Percentiles rank a stretch among this genome's conserved stretches.
Evolutionary conservation across 1,140 invertebrate genomes (phyloP).

Genomic region (Scaptomyza hsui): DNA sequence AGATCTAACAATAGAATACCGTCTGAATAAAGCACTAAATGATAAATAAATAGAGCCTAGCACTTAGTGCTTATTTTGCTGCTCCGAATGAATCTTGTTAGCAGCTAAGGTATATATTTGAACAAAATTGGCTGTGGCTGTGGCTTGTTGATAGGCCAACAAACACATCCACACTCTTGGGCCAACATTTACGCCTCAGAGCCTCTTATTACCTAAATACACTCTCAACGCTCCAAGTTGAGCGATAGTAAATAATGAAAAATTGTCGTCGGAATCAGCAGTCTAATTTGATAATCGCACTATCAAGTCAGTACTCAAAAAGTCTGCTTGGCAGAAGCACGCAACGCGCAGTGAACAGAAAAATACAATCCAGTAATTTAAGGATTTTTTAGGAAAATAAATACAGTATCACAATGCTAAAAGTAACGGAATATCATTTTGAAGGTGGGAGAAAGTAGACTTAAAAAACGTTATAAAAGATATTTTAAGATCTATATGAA

Average conservation of each 20-base stretch:
- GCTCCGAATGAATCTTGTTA: constrained; percentile 58
- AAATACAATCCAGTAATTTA: constrained; percentile 1
- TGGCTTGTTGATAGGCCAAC: constrained; percentile 50
- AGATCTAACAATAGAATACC: background rate
- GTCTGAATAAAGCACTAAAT: background rate
- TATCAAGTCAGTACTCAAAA: constrained; percentile 62
- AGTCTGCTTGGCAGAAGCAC: constrained; percentile 38
- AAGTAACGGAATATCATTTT: constrained; percentile 74
- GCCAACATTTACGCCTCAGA: constrained; percentile 4
- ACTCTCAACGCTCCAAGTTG: constrained; percentile 1
- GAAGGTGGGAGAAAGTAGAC: constrained; percentile 53
- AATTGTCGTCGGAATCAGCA: constrained; percentile 16
- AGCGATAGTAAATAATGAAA: constrained; percentile 48
- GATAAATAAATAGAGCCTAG: constrained; percentile 43
- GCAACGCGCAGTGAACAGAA: constrained; percentile 1
- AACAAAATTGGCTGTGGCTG: constrained; percentile 42
- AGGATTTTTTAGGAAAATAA: constrained; percentile 8
- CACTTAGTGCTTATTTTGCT: constrained; percentile 42
- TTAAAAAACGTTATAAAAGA: background rate
- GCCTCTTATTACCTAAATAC: background rate
- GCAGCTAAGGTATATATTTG: constrained; percentile 66
- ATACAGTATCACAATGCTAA: constrained; percentile 55
- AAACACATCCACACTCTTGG: constrained; percentile 1
- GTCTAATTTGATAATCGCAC: constrained; percentile 69
- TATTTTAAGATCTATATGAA: too few relatives aligned